phyloP scores from a whole-genome alignment of 2,113 vertebrate genomes.

The Urocolius indicus region DNA sequence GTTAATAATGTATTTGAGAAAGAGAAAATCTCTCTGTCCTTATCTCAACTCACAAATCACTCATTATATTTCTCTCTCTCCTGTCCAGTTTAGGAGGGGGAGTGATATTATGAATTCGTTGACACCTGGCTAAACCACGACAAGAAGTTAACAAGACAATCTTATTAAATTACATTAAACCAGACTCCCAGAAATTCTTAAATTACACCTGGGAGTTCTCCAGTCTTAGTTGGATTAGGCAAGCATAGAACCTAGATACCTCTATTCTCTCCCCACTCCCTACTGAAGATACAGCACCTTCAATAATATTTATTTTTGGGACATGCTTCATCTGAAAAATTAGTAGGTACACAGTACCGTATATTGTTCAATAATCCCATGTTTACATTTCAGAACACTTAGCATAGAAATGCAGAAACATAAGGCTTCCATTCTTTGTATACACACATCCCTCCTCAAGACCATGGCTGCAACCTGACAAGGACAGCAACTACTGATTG shows the following conservation, averaged over 20 bases:
- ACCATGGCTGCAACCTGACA: not conserved
- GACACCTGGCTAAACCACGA: too few relatives aligned
- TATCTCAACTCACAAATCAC: too few relatives aligned
- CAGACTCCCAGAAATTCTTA: not conserved
- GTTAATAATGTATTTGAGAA: too few relatives aligned
- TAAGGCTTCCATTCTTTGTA: not conserved
- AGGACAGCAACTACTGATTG: not conserved
- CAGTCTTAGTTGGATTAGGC: not conserved
- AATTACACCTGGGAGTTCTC: slow-evolving; percentile 1
- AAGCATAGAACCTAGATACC: not conserved
- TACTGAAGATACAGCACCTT: not conserved
- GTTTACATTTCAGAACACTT: not conserved
- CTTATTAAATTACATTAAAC: slow-evolving; percentile 9
- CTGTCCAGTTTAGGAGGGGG: too few relatives aligned
- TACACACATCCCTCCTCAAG: fast-evolving
- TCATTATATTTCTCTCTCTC: too few relatives aligned
- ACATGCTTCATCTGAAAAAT: not conserved
- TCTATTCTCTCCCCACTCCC: not conserved
- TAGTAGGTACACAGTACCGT: fast-evolving
- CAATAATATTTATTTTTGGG: not conserved
- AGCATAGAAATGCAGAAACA: not conserved
- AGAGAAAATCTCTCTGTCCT: too few relatives aligned
- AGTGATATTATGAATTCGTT: too few relatives aligned
- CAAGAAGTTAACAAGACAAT: not conserved
- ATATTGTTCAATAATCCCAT: not conserved